Evolutionary conservation across 2,888 invertebrate genomes (phyloP), one percentile per base, ranked within the genome.

Genomic region (Gortyna flavago): DNA sequence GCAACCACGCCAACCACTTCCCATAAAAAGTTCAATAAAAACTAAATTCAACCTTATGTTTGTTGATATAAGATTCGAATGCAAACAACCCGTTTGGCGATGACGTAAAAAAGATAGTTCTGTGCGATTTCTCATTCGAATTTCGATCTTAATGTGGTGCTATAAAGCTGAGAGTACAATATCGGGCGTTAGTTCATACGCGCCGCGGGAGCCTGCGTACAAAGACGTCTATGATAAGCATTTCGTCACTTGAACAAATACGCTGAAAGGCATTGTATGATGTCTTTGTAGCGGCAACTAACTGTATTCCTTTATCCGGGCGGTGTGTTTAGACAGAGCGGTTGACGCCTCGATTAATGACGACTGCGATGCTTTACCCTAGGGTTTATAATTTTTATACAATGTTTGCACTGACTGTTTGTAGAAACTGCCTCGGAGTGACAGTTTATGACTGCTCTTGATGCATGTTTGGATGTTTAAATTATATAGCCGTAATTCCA

Each of bases 281-380:
- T 91, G 91, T 91, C 90, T 92, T 90, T 91, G 91, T 91, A 90
- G 90, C 89, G 88, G 90, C 89, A 89, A 88, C 87, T 94, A 95
- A 95, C 95, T 94, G 94, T 93, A 92, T 85, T 91, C 88, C 90
- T 93, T 94, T 93, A 91, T 91, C 87, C 90, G 87, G 90, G 90
- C 91, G 90, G 90, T 90, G 85, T 95, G 91, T 95, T 95, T 94
- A 88, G 91, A 94, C 93, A 93, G 89, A 88, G 91, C 91, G 90
- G 92, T 92, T 94, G 92, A 94, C 93, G 93, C 92, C 92, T 93
- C 93, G 92, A 93, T 94, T 94, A 94, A 94, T 94, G 92, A 93
- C 87, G 85, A 83, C 77, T 73, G 80, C 84, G 84, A 74, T 83
- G 85, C 77, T 83, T 83, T 84, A 72, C 85, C 87, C 89, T 88